Percentiles rank a stretch among this genome's conserved stretches.
phyloP scores from a whole-genome alignment of 2,888 invertebrate genomes.

The Nemurella pictetii region DNA sequence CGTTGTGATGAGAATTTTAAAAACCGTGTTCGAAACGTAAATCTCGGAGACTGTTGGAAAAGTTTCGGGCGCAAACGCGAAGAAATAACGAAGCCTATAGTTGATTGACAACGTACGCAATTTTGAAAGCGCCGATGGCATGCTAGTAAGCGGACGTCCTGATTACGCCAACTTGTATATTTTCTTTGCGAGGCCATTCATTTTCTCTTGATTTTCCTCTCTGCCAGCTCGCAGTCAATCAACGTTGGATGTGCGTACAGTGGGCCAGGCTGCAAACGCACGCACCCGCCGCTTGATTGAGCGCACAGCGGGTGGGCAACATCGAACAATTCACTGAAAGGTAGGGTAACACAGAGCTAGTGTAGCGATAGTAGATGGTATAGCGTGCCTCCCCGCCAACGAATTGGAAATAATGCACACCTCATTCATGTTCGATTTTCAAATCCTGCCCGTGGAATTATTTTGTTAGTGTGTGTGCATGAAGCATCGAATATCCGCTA shows the following conservation, averaged over 20 bases:
- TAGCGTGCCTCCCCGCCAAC: not conserved
- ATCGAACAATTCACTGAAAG: not conserved
- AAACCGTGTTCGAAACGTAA: not conserved
- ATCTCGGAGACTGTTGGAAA: not conserved
- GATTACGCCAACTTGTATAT: not conserved
- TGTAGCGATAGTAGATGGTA: no score
- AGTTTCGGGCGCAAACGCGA: not conserved
- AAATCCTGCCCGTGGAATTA: not conserved
- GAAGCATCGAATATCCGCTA: not conserved
- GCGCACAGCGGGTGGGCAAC: no score
- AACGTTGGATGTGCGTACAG: not conserved
- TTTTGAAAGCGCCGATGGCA: not conserved
- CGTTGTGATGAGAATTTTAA: not conserved
- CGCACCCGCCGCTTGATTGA: not conserved
- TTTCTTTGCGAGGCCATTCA: not conserved
- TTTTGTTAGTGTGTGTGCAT: not conserved
- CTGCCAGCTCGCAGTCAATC: not conserved
- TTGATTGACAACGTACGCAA: not conserved
- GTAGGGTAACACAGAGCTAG: no score
- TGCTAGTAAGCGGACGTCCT: not conserved
- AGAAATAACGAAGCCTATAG: not conserved
- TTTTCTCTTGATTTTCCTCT: not conserved
- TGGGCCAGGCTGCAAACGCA: not conserved
- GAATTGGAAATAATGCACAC: not conserved
- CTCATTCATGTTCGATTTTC: not conserved